phyloP scores from a whole-genome alignment of 2,888 invertebrate species.

The Lochmaea crataegi region DNA sequence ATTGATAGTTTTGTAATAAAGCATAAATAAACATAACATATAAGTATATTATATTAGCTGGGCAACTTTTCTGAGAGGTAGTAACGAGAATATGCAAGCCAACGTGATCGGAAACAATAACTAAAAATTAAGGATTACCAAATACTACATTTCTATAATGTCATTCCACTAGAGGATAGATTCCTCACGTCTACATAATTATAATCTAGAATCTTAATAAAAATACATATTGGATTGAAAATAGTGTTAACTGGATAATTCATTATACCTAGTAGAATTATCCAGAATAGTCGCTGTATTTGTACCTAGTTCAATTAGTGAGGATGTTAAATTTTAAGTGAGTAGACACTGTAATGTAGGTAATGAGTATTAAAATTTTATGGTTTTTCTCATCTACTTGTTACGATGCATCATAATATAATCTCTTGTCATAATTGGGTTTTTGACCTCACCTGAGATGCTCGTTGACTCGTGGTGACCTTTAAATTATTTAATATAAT shows the following conservation, averaged over 20 bases:
- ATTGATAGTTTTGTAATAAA: too few species aligned
- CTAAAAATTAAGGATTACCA: too few species aligned
- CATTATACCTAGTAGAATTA: background rate
- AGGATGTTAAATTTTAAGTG: background rate
- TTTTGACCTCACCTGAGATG: constrained; percentile 58
- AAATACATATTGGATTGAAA: too few species aligned
- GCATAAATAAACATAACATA: too few species aligned
- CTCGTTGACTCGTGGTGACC: constrained; percentile 57
- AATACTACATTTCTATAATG: too few species aligned
- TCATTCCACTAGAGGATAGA: too few species aligned
- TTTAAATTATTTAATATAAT: constrained; percentile 60
- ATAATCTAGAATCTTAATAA: too few species aligned
- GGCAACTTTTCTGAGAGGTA: too few species aligned
- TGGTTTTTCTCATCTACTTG: constrained; percentile 30
- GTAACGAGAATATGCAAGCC: too few species aligned
- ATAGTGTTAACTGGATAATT: background rate
- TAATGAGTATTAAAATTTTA: constrained; percentile 28
- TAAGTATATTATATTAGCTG: too few species aligned
- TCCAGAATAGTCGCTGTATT: background rate
- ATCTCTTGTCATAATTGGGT: constrained; percentile 53
- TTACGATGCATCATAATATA: constrained; percentile 26
- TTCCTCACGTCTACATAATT: too few species aligned
- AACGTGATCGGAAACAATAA: too few species aligned
- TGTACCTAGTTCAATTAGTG: background rate
- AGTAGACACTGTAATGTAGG: constrained; percentile 13